Percentiles rank a stretch among this genome's conserved stretches.
phyloP scores from a whole-genome alignment of 92 coral and sea anemone species.

The Muricea muricata region DNA sequence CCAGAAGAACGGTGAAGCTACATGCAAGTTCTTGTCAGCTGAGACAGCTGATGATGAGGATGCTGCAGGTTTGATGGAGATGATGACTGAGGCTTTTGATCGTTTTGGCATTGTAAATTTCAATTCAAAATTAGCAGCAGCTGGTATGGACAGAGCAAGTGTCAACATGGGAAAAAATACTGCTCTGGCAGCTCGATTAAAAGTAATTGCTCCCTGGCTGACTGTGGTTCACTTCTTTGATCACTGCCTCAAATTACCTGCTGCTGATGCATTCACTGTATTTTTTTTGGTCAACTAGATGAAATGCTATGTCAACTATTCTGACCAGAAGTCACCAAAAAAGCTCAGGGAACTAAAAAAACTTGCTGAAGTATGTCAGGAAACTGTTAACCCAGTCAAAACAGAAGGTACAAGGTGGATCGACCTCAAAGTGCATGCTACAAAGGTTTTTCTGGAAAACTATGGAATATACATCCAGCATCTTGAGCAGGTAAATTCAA shows the following conservation, averaged over 20 bases:
- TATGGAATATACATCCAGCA: conserved; percentile 34
- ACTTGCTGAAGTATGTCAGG: neutral
- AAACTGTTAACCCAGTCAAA: neutral
- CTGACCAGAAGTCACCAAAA: conserved; percentile 22
- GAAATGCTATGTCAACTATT: neutral
- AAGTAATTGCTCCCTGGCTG: conserved; percentile 20
- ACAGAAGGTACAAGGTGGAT: conserved; percentile 26
- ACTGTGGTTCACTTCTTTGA: conserved; percentile 1
- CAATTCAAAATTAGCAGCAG: conserved; percentile 18
- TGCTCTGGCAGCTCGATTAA: conserved; percentile 27
- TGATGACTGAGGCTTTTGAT: conserved; percentile 24
- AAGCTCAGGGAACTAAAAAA: conserved; percentile 27
- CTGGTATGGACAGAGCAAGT: conserved; percentile 11
- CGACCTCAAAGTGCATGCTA: conserved; percentile 10
- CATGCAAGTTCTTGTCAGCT: conserved; percentile 9
- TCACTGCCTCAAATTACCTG: conserved; percentile 19
- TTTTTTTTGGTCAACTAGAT: conserved; percentile 6
- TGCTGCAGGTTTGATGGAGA: conserved; percentile 8
- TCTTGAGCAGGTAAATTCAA: conserved; percentile 13
- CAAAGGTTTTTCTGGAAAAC: conserved; percentile 13
- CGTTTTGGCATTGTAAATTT: conserved; percentile 25
- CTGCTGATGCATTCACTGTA: conserved; percentile 12
- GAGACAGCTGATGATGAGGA: conserved; percentile 27
- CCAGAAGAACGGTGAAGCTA: conserved; percentile 23
- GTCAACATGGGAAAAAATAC: conserved; percentile 23